Conservation (phyloP, 2,113 vertebrate genomes). For the Thamnaconus septentrionalis region DNA sequence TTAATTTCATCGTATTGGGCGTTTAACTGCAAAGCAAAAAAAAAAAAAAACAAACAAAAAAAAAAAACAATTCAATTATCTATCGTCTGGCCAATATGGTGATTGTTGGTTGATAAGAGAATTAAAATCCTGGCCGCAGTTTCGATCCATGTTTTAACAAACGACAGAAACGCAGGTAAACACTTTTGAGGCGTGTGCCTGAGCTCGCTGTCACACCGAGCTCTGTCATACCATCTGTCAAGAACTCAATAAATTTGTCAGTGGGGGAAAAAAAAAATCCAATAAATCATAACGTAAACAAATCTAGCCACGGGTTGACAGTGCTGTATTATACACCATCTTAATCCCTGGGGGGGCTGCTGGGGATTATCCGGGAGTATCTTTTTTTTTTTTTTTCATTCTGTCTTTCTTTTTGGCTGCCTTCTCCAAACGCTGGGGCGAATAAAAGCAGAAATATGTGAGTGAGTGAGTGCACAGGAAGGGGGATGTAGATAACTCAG, state of each 20-base stretch:
- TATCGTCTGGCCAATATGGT: too few relatives aligned
- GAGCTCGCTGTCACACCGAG: constrained; percentile 46
- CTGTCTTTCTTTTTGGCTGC: constrained; percentile 27
- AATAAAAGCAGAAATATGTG: constrained; percentile 29
- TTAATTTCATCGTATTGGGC: too few relatives aligned
- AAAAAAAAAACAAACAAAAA: too few relatives aligned
- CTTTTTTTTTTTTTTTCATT: too few relatives aligned
- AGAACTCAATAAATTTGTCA: constrained; percentile 66
- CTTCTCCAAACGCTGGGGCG: constrained; percentile 31
- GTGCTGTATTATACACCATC: constrained; percentile 58
- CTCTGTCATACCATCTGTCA: constrained; percentile 61
- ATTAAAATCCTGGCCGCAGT: neutral
- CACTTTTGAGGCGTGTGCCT: constrained; percentile 36
- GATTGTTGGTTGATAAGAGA: too few relatives aligned
- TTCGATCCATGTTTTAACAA: constrained; percentile 14
- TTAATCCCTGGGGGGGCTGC: constrained; percentile 51
- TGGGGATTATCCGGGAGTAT: constrained; percentile 57
- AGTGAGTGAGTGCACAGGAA: neutral
- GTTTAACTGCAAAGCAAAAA: too few relatives aligned
- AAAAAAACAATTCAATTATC: too few relatives aligned
- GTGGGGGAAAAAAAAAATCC: constrained; percentile 43
- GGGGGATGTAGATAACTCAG: constrained; percentile 6
- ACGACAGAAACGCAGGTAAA: constrained; percentile 31
- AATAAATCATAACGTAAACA: constrained; percentile 70
- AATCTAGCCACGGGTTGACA: constrained; percentile 61